Conservation (phyloP, 2,797 vertebrate genomes). For the Gymnothorax reevesii region DNA sequence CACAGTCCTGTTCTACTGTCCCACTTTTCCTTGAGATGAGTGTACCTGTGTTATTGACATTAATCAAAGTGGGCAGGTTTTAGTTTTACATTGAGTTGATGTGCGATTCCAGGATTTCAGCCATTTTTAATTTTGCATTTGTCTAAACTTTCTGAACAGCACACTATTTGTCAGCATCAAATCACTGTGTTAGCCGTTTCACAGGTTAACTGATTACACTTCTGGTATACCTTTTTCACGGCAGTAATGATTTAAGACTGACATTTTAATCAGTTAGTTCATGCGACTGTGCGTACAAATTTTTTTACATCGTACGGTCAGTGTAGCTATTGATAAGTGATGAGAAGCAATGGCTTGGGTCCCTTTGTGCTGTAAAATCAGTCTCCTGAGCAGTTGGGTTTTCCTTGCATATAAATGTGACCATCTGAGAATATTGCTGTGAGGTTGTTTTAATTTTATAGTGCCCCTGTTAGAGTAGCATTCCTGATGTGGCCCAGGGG, state of each 20-base stretch:
- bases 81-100: background rate
- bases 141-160: background rate
- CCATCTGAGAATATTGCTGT: no score
- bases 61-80: background rate
- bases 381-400: background rate
- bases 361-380: background rate
- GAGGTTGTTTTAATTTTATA: background rate
- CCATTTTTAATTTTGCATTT: background rate
- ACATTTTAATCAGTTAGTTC: background rate
- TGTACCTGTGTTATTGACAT: background rate
- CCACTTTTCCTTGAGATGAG: background rate
- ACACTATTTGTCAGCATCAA: background rate
- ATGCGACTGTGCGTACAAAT: background rate
- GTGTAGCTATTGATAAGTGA: conserved; percentile 17
- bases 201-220: background rate
- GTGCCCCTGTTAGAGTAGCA: background rate
- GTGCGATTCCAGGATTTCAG: background rate
- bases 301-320: background rate
- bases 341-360: background rate
- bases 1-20: background rate
- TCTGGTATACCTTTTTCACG: background rate
- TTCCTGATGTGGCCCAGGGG: background rate
- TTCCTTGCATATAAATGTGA: background rate
- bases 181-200: background rate
- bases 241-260: background rate